These are phyloP conservation scores for Tarsius wallacei DNA, from an alignment of 2,797 vertebrate species.

Conservation along the genomic window DNA sequence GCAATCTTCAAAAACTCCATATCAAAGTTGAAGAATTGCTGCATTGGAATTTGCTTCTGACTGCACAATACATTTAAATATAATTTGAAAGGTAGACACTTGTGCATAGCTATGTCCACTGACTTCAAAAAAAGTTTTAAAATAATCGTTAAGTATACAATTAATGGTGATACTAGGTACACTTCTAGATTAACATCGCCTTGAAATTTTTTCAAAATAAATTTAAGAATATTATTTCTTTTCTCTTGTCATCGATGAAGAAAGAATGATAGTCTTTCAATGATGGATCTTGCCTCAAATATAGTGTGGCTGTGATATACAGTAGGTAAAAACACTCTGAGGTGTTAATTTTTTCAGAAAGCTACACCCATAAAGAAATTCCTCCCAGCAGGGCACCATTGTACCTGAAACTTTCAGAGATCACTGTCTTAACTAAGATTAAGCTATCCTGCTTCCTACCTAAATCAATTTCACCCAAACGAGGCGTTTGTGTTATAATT, in stretches of 20 bases:
- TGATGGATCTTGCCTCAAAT: not conserved
- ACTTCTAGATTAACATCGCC: slow-evolving; percentile 16
- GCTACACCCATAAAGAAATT: slow-evolving; percentile 53
- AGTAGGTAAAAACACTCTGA: not conserved
- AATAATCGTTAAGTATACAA: slow-evolving; percentile 26
- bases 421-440: slow-evolving; percentile 77
- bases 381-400: not conserved
- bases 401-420: slow-evolving; percentile 88
- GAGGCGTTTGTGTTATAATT: slow-evolving; percentile 90
- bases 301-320: not conserved
- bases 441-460: slow-evolving; percentile 82
- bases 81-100: slow-evolving; percentile 21
- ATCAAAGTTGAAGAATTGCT: not conserved
- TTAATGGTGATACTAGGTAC: not conserved
- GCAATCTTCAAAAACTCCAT: not conserved
- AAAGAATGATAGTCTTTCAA: not conserved
- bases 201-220: slow-evolving; percentile 57
- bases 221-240: slow-evolving; percentile 13
- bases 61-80: not conserved
- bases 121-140: slow-evolving; percentile 54
- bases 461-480: slow-evolving; percentile 87
- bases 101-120: not conserved
- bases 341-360: slow-evolving; percentile 49
- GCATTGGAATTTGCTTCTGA: slow-evolving; percentile 40
- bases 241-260: not conserved